These are phyloP conservation scores for Apoderus coryli DNA, from an alignment of 2,888 invertebrate genomes.

Conservation along the genomic window DNA sequence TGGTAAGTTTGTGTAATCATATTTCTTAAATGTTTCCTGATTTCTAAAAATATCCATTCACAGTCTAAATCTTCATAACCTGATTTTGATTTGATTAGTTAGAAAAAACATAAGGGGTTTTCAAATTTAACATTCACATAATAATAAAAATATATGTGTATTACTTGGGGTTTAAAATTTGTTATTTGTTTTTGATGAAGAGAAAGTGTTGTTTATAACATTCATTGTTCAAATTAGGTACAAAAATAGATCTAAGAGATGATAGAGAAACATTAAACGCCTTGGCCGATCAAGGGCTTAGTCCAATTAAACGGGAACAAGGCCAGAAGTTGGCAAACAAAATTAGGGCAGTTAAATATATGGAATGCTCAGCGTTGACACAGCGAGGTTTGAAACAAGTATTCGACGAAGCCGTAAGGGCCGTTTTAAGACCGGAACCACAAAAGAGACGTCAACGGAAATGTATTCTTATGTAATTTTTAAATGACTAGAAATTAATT, in stretches of 20 bases:
- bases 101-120: background rate
- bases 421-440: constrained; percentile 93
- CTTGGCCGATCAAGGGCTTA: constrained; percentile 84
- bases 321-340: constrained; percentile 97
- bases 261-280: constrained; percentile 89
- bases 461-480: constrained; percentile 42
- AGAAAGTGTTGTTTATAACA: no score
- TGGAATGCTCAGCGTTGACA: constrained; percentile 98
- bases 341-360: constrained; percentile 96
- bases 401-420: constrained; percentile 96
- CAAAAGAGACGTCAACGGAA: constrained; percentile 88
- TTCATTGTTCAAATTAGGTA: no score
- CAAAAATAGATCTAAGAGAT: constrained; percentile 97
- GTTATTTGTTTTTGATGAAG: no score
- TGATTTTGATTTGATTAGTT: no score
- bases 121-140: background rate
- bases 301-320: constrained; percentile 93
- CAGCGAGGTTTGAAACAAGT: constrained; percentile 97
- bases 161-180: no score
- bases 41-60: constrained; percentile 1
- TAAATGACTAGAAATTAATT: no score
- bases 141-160: background rate
- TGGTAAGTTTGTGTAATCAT: constrained; percentile 55
- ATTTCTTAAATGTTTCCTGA: background rate
- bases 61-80: background rate